phyloP scores from a whole-genome alignment of 2,797 vertebrate species.

The Notamacropus eugenii region DNA sequence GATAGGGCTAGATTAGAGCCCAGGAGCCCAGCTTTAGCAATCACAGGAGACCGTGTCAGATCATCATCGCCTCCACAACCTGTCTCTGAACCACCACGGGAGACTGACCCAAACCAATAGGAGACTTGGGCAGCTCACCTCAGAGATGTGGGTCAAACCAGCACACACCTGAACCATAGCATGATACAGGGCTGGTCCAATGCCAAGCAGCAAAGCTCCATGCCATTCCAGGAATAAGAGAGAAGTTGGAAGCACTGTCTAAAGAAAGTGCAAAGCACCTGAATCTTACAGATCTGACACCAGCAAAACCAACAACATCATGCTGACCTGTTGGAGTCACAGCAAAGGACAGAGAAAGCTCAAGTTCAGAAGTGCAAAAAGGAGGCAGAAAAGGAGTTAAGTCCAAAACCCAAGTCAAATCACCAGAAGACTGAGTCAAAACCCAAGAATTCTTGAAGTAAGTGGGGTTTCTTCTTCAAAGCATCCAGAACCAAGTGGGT shows the following conservation, averaged over 20 bases:
- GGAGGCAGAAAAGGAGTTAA: background rate
- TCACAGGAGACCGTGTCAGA: too few species aligned
- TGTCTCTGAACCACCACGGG: too few species aligned
- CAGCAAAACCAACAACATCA: background rate
- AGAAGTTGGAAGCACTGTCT: background rate
- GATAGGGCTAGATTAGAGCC: too few species aligned
- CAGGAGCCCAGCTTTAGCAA: too few species aligned
- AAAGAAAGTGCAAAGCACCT: background rate
- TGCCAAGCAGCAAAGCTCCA: background rate
- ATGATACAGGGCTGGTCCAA: background rate
- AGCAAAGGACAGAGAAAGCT: background rate
- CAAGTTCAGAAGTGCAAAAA: background rate
- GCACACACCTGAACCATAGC: background rate
- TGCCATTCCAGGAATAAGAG: background rate
- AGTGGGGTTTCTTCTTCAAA: background rate
- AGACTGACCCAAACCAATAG: too few species aligned
- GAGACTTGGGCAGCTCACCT: too few species aligned
- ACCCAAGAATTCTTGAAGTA: background rate
- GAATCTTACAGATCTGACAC: background rate
- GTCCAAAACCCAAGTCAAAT: background rate
- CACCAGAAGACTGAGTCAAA: background rate
- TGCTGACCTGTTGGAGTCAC: background rate
- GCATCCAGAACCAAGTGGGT: background rate
- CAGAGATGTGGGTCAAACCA: background rate
- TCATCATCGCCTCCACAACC: too few species aligned